phyloP scores from a whole-genome alignment of 2,888 invertebrate species.

The Stratiomys singularior region DNA sequence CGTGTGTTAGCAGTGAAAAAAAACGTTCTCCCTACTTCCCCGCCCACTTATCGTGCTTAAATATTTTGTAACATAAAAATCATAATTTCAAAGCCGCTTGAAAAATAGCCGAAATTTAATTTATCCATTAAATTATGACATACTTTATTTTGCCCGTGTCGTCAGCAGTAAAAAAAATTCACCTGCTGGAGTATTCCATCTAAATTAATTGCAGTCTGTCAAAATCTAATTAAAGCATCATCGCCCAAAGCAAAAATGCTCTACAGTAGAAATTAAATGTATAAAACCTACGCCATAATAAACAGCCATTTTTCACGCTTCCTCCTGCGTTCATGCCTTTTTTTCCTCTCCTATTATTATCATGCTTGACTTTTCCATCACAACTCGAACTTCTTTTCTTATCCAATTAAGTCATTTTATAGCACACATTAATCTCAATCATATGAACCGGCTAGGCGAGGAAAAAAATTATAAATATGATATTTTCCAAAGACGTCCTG shows the following conservation, averaged over 20 bases:
- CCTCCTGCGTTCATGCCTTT: neutral
- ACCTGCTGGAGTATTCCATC: too few relatives aligned
- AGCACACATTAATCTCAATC: conserved; percentile 39
- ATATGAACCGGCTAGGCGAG: neutral
- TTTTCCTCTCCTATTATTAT: neutral
- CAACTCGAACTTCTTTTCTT: conserved; percentile 24
- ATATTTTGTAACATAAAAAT: too few relatives aligned
- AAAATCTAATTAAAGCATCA: conserved; percentile 32
- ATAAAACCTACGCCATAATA: too few relatives aligned
- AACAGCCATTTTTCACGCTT: neutral
- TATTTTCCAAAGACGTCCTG: neutral
- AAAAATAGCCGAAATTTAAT: too few relatives aligned
- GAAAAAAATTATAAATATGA: too few relatives aligned
- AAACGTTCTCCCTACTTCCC: too few relatives aligned
- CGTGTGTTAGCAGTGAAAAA: too few relatives aligned
- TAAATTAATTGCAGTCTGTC: conserved; percentile 25
- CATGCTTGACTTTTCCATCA: neutral
- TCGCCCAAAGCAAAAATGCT: conserved; percentile 23
- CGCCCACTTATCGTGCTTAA: too few relatives aligned
- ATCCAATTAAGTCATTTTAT: conserved; percentile 43
- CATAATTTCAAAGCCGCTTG: too few relatives aligned
- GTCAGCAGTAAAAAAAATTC: too few relatives aligned
- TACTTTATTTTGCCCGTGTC: too few relatives aligned
- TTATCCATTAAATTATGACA: too few relatives aligned
- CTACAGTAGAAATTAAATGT: neutral